Conservation (phyloP, 2,888 invertebrate species). For the Matsumyia berberina region DNA sequence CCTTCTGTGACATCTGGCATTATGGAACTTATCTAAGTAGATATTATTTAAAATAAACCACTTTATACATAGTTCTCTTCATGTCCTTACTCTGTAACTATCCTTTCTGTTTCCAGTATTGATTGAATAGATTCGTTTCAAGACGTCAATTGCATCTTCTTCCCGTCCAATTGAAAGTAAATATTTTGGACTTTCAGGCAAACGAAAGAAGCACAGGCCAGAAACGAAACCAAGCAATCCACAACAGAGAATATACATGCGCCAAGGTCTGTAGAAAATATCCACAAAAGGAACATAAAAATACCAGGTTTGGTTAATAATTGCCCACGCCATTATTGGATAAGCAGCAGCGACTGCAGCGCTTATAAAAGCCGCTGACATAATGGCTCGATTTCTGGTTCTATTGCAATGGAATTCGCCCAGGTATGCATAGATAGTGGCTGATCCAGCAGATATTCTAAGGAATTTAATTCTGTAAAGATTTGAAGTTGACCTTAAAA, state of each 20-base stretch:
- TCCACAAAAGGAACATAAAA: constrained; percentile 78
- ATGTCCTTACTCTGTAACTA: constrained; percentile 57
- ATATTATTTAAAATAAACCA: not conserved
- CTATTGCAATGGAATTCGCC: constrained; percentile 85
- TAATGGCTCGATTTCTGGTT: constrained; percentile 84
- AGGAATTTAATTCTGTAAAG: not conserved
- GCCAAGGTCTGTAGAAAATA: constrained; percentile 81
- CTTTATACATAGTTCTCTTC: too few species aligned
- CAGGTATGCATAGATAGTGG: constrained; percentile 85
- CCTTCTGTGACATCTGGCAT: constrained; percentile 12
- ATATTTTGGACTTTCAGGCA: constrained; percentile 83
- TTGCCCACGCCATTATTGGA: constrained; percentile 81
- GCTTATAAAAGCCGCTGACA: constrained; percentile 80
- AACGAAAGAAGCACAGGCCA: constrained; percentile 77
- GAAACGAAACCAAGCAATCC: constrained; percentile 80
- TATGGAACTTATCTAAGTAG: constrained; percentile 22
- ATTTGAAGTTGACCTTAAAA: not conserved
- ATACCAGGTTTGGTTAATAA: constrained; percentile 81
- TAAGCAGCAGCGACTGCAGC: constrained; percentile 79
- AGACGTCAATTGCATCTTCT: constrained; percentile 79
- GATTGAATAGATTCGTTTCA: constrained; percentile 78
- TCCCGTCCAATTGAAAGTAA: constrained; percentile 78
- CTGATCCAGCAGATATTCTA: constrained; percentile 84
- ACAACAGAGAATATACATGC: constrained; percentile 80
- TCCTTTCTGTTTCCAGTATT: constrained; percentile 77